Evolutionary conservation across 2,797 vertebrate species (phyloP), one percentile per base, ranked within the genome.

Genomic region (Pseudopleuronectes americanus): DNA sequence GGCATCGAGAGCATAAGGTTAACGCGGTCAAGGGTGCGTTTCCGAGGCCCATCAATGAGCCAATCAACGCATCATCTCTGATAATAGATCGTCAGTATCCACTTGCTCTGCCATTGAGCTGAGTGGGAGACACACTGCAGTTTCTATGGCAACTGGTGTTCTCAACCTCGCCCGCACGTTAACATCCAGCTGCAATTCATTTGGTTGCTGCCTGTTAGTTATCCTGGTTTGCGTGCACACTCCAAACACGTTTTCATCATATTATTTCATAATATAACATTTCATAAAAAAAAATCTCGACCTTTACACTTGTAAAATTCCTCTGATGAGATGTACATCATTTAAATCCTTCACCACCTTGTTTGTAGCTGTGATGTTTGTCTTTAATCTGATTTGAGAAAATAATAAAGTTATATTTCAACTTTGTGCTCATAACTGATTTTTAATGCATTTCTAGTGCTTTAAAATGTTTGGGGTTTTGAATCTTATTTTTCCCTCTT

Each of bases 111-210:
- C 69, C 64, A 78, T 74, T 60, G 84, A 86, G 86, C 77, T 65
- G 81, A 91, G 84, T 80, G 84, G 89, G 83, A 89, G 84, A 88
- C 83, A 74, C 76, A 72, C 83, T 56, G 64, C 76, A 89, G 92
- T 93, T 90, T 87, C 92, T 84, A 90, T 89, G 79, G 89, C 81
- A 90, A 93, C 90, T 68, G 68, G 77, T 62, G 31, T 76, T 78
- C 77, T 87, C 82, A 82, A 75, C 67, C 36, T 71, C 59, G 19
- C 49, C 76, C 1, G 64, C 71, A 73, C 54, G 62, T 84, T 85
- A 84, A 87, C 84, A 89, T 84, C 81, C 81, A 85, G 83, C 72
- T 90, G 90, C 66, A 81, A 62, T 85, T 84, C 21, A 71, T 86
- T 78, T 64, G 57, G 56, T 65, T 28, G 55, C 52, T 86, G 73